These are phyloP conservation scores for Lepidothrix coronata DNA, from an alignment of 2,113 vertebrate genomes.

Conservation along the genomic window DNA sequence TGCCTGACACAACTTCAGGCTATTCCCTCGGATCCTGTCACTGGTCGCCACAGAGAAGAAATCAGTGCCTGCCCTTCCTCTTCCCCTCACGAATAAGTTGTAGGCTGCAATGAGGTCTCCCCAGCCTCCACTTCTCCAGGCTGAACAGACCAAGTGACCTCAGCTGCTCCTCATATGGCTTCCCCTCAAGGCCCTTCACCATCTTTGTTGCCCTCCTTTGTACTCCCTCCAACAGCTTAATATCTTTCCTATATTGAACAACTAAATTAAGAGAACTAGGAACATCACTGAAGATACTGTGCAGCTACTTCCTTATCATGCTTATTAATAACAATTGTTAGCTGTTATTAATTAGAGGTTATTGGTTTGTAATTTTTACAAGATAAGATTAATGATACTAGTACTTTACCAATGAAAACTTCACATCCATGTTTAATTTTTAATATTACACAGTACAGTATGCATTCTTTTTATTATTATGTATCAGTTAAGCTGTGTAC, in stretches of 20 bases:
- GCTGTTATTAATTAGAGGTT: not conserved
- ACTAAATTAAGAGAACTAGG: not conserved
- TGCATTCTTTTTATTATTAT: not conserved
- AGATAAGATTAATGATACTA: not conserved
- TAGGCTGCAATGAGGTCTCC: not conserved
- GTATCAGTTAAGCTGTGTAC: not conserved
- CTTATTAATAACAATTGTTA: not conserved
- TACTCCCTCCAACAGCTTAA: not conserved
- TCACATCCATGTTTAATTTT: not conserved
- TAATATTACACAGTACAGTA: not conserved
- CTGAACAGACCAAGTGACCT: not conserved
- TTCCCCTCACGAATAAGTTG: not conserved
- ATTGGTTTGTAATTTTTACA: not conserved
- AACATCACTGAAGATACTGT: not conserved
- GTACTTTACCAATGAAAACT: not conserved
- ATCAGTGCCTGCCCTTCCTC: not conserved
- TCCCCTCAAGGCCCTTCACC: not conserved
- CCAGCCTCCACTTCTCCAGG: not conserved
- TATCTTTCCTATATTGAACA: not conserved
- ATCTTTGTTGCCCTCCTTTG: not conserved
- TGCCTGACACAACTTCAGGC: not conserved
- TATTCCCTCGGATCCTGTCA: not conserved
- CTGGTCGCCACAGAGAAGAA: not conserved
- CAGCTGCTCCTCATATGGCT: not conserved
- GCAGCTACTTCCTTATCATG: not conserved